Conservation (phyloP, 2,113 vertebrate genomes). For the Aphyosemion australe region DNA sequence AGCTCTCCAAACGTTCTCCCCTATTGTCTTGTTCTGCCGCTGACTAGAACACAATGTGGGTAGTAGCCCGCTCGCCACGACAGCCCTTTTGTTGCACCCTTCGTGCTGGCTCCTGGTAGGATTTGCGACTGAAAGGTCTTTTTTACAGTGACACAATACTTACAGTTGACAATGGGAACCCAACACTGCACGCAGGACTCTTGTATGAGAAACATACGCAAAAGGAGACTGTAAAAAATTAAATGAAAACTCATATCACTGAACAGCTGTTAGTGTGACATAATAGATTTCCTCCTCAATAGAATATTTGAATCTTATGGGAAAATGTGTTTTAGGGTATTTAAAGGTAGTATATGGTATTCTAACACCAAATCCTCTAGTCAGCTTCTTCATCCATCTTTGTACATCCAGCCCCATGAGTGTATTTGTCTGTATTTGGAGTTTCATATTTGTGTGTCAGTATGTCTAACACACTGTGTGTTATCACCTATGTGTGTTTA, state of each 20-base stretch:
- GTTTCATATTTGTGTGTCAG: conserved; percentile 42
- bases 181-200: conserved; percentile 76
- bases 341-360: conserved; percentile 66
- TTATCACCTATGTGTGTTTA: conserved; percentile 61
- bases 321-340: conserved; percentile 70
- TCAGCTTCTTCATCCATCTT: conserved; percentile 53
- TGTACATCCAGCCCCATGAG: conserved; percentile 37
- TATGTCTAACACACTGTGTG: conserved; percentile 36
- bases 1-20: conserved; percentile 69
- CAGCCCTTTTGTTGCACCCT: conserved; percentile 69
- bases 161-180: conserved; percentile 80
- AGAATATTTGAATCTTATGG: conserved; percentile 76
- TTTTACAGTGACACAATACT: conserved; percentile 80
- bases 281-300: conserved; percentile 55
- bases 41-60: conserved; percentile 63
- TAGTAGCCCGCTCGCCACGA: conserved; percentile 58
- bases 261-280: conserved; percentile 79
- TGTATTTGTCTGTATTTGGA: conserved; percentile 29
- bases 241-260: conserved; percentile 80
- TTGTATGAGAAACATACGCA: conserved; percentile 77
- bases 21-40: conserved; percentile 61
- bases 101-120: conserved; percentile 79
- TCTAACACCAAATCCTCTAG: conserved; percentile 68
- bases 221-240: conserved; percentile 78
- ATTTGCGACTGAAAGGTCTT: conserved; percentile 79